Conservation (phyloP, 1,140 invertebrate genomes). For the Arctopsyche grandis region DNA sequence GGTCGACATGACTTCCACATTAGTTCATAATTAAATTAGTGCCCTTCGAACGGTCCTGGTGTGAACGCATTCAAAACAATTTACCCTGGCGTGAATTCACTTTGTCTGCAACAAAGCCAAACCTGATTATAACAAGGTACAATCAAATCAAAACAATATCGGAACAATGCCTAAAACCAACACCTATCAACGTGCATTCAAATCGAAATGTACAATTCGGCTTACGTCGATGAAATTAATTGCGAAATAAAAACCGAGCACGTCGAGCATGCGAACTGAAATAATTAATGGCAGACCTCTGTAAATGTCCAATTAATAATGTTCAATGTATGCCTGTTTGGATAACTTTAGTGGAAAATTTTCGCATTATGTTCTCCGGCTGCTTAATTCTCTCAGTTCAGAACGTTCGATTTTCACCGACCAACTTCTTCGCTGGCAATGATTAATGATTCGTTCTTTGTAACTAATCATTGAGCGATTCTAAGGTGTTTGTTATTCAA, state of each 20-base stretch:
- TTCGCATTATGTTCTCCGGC: not conserved
- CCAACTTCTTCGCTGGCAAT: no score
- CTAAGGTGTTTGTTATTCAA: conserved; percentile 14
- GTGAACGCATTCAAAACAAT: not conserved
- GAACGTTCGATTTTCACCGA: not conserved
- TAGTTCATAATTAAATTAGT: conserved; percentile 26
- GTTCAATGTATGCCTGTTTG: not conserved
- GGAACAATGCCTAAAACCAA: no score
- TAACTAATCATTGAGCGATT: conserved; percentile 13
- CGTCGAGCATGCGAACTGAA: not conserved
- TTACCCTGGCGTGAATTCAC: not conserved
- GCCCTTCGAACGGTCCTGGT: not conserved
- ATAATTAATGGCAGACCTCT: not conserved
- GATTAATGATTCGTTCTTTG: conserved; percentile 22
- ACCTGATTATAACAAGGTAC: not conserved
- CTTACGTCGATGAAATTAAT: no score
- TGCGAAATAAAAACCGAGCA: no score
- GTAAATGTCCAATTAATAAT: not conserved
- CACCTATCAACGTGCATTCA: no score
- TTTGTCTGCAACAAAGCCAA: not conserved
- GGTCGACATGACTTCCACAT: conserved; percentile 11
- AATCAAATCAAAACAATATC: no score
- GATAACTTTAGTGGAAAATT: not conserved
- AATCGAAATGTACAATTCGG: no score
- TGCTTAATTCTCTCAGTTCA: not conserved